Evolutionary conservation across 2,888 invertebrate species (phyloP).

Genomic region (Uropetala carovei): DNA sequence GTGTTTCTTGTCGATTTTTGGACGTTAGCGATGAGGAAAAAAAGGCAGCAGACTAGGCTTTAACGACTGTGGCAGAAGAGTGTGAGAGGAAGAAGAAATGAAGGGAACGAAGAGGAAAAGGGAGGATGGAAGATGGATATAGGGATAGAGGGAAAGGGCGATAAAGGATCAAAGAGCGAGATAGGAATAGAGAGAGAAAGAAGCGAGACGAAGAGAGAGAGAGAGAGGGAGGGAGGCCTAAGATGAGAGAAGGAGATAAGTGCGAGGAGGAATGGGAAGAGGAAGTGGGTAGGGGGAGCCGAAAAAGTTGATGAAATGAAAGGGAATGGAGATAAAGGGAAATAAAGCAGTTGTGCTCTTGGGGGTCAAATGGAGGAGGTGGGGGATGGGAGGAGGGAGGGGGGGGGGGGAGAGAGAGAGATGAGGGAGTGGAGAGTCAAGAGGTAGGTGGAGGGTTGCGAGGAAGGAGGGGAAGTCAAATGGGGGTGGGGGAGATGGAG

Average conservation of each 20-base stretch:
- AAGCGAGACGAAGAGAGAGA: not conserved
- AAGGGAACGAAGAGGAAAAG: not conserved
- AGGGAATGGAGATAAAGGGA: conserved; percentile 55
- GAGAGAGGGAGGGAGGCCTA: conserved; percentile 16
- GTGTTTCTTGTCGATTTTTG: no score
- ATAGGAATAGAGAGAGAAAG: not conserved
- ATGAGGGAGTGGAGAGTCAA: not conserved
- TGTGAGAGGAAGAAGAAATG: not conserved
- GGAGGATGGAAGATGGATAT: not conserved
- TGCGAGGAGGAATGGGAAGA: not conserved
- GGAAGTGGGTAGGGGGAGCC: conserved; percentile 35
- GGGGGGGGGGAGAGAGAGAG: not conserved
- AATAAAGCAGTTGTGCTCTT: conserved; percentile 61
- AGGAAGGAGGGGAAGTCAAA: not conserved
- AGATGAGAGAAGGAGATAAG: conserved; percentile 41
- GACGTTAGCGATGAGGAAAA: no score
- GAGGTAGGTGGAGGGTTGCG: not conserved
- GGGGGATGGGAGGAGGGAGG: not conserved
- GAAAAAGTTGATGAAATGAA: conserved; percentile 64
- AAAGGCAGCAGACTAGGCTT: no score
- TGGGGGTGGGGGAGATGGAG: not conserved
- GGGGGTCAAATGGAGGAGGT: conserved; percentile 50
- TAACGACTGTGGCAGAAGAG: no score
- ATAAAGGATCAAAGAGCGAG: not conserved
- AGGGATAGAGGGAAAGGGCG: not conserved